A percentile compares a stretch with the other conserved stretches of the same genome.
Evolutionary conservation across 2,797 vertebrate species (phyloP).

Genomic region (Anabacerthia variegaticeps): DNA sequence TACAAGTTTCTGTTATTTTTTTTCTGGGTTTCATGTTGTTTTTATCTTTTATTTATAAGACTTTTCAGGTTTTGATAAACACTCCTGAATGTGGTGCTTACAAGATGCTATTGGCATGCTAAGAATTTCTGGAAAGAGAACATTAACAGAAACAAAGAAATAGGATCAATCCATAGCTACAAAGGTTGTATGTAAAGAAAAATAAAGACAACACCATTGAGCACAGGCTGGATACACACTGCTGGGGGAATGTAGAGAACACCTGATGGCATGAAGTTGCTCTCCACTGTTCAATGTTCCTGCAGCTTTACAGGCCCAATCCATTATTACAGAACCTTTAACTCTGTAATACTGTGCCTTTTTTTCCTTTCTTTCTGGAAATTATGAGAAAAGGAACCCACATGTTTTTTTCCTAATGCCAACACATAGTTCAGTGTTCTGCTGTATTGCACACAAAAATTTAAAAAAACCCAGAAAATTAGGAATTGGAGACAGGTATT

Average conservation of each 20-base stretch:
- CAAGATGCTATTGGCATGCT: neutral
- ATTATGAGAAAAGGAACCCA: neutral
- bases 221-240: accelerated
- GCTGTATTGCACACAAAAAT: neutral
- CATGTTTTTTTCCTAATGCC: neutral
- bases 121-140: neutral
- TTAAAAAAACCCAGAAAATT: neutral
- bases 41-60: neutral
- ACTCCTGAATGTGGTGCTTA: neutral
- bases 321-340: neutral
- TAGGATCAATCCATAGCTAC: neutral
- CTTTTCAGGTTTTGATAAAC: neutral
- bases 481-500: neutral
- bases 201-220: accelerated
- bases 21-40: neutral
- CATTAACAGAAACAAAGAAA: neutral
- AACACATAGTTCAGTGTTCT: neutral
- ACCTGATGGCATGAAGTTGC: neutral
- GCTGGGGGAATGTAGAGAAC: neutral
- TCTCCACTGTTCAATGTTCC: neutral
- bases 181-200: neutral
- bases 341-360: neutral
- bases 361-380: neutral
- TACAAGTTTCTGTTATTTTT: neutral
- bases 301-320: neutral